Percentiles rank a stretch among this genome's conserved stretches.
Evolutionary conservation across 1,140 invertebrate genomes (phyloP).

Genomic region (Saccostrea echinata): DNA sequence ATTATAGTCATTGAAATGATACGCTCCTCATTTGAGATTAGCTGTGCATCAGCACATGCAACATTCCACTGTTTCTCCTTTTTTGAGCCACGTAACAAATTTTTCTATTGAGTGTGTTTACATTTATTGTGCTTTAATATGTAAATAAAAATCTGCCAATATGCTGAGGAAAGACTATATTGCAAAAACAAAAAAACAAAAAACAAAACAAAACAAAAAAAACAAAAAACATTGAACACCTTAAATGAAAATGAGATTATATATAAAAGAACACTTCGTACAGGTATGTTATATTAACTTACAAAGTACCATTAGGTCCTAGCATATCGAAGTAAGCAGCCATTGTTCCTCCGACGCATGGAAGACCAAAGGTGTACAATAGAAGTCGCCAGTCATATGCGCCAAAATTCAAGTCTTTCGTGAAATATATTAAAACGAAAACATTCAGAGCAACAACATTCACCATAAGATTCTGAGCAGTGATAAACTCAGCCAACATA

Average conservation of each 20-base stretch:
- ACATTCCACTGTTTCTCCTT: no score
- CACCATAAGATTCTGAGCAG: conserved; percentile 52
- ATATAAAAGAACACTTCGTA: not conserved
- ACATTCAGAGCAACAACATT: conserved; percentile 55
- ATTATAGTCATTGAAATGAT: no score
- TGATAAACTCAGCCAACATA: conserved; percentile 53
- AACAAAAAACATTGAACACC: not conserved
- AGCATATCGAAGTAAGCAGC: conserved; percentile 43
- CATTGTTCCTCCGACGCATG: conserved; percentile 26
- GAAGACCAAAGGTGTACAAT: conserved; percentile 38
- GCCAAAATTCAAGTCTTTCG: conserved; percentile 48
- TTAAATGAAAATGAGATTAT: not conserved
- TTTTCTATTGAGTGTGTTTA: no score
- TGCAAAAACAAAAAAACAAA: not conserved
- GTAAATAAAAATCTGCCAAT: no score
- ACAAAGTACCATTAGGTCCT: conserved; percentile 55
- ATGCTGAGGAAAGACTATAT: no score
- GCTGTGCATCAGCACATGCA: no score
- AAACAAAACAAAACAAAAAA: no score
- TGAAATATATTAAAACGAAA: conserved; percentile 51
- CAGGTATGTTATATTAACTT: not conserved
- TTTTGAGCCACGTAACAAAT: no score
- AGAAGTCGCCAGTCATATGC: conserved; percentile 51
- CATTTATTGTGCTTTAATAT: no score
- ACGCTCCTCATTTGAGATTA: no score